phyloP scores from a whole-genome alignment of 2,888 invertebrate genomes.

The Lycaena phlaeas region DNA sequence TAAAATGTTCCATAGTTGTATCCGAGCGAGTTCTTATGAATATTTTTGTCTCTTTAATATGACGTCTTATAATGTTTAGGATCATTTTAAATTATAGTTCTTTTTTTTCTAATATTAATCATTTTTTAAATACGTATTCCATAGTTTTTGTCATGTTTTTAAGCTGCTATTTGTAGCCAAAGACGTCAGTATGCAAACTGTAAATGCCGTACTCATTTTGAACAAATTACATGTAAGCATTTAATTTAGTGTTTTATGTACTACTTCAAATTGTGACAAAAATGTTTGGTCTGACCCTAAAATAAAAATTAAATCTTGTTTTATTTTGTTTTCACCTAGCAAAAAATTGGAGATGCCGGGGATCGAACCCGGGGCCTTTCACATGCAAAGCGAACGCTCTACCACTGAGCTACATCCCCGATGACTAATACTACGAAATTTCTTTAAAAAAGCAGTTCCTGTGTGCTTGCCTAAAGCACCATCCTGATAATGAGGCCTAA shows the following conservation, averaged over 20 bases:
- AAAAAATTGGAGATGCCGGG: conserved; percentile 86
- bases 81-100: too few relatives aligned
- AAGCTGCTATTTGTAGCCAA: not conserved
- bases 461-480: too few relatives aligned
- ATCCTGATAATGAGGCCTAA: too few relatives aligned
- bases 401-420: conserved; percentile 97
- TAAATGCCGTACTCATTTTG: conserved; percentile 16
- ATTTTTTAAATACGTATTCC: too few relatives aligned
- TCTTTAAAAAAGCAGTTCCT: too few relatives aligned
- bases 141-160: too few relatives aligned
- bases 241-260: conserved; percentile 15
- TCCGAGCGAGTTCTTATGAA: too few relatives aligned
- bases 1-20: too few relatives aligned
- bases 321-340: conserved; percentile 14
- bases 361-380: conserved; percentile 98
- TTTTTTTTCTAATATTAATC: too few relatives aligned
- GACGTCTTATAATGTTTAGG: too few relatives aligned
- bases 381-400: conserved; percentile 99
- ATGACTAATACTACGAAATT: not conserved
- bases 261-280: conserved; percentile 11
- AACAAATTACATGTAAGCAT: conserved; percentile 23
- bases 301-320: conserved; percentile 14
- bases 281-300: conserved; percentile 18
- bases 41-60: too few relatives aligned
- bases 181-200: not conserved